These are phyloP conservation scores for Gadopsis marmoratus DNA, from an alignment of 2,797 vertebrate species.

Conservation along the genomic window DNA sequence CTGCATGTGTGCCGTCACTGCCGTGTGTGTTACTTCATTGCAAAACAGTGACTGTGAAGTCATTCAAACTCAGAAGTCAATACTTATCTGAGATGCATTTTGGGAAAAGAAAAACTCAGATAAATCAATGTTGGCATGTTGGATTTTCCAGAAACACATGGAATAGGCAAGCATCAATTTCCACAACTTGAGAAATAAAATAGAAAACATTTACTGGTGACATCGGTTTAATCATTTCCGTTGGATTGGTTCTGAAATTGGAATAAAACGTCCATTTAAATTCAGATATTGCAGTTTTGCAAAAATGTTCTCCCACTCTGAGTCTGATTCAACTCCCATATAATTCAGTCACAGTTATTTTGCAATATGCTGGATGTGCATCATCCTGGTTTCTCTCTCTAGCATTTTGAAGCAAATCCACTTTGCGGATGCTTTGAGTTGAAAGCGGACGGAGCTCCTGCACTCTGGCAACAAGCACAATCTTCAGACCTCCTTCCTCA, in stretches of 20 bases:
- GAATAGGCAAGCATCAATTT: constrained; percentile 19
- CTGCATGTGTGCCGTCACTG: constrained; percentile 37
- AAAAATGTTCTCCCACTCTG: constrained; percentile 6
- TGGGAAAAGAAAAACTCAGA: background rate
- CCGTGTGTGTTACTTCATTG: constrained; percentile 50
- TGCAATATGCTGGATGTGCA: constrained; percentile 15
- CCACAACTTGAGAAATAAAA: background rate
- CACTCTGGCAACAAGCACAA: constrained; percentile 49
- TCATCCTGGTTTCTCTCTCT: constrained; percentile 19
- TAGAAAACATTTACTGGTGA: background rate
- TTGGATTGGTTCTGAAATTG: constrained; percentile 28
- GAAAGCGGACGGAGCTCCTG: constrained; percentile 43
- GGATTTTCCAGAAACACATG: constrained; percentile 3
- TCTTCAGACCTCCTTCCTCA: constrained; percentile 60
- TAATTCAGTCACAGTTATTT: constrained; percentile 38
- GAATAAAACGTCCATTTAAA: constrained; percentile 29
- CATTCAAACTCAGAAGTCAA: constrained; percentile 24
- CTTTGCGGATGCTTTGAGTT: constrained; percentile 47
- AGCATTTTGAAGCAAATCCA: constrained; percentile 53
- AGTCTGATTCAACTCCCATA: constrained; percentile 20
- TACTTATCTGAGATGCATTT: constrained; percentile 16
- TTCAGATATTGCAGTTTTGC: constrained; percentile 24
- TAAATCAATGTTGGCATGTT: constrained; percentile 14
- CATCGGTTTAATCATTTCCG: constrained; percentile 9
- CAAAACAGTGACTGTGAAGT: constrained; percentile 33